Conservation (phyloP, 2,888 invertebrate species). For the Ichneumoninae sp. region DNA sequence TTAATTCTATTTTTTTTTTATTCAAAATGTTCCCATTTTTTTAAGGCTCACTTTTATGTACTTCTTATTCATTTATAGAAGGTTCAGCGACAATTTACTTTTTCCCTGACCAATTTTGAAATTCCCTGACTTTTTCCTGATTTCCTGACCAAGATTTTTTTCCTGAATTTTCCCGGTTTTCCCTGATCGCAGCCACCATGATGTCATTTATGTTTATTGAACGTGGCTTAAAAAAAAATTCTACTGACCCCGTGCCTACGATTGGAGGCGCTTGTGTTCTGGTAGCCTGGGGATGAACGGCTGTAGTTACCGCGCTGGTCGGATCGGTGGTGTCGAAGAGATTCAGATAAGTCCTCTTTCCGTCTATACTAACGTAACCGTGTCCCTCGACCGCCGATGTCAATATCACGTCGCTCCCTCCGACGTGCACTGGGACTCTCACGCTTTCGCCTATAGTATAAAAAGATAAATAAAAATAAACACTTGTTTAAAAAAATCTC, state of each 20-base stretch:
- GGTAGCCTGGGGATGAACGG: conserved; percentile 80
- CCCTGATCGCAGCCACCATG: too few species aligned
- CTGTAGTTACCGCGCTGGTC: conserved; percentile 76
- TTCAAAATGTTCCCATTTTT: too few species aligned
- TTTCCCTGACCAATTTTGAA: too few species aligned
- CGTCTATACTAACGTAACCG: conserved; percentile 96
- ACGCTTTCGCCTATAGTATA: conserved; percentile 76
- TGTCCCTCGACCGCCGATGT: conserved; percentile 91
- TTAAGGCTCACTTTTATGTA: too few species aligned
- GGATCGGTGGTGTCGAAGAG: conserved; percentile 89
- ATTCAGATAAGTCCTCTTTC: conserved; percentile 94
- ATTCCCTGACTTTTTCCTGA: too few species aligned
- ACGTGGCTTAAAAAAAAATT: conserved; percentile 5
- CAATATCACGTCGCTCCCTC: conserved; percentile 89
- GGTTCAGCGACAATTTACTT: too few species aligned
- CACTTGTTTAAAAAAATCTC: background rate
- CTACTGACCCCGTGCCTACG: conserved; percentile 88
- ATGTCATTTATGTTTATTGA: conserved; percentile 12
- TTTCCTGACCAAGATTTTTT: too few species aligned
- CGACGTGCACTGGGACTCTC: conserved; percentile 77
- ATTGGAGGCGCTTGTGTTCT: conserved; percentile 82
- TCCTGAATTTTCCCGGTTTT: too few species aligned
- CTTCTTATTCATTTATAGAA: too few species aligned
- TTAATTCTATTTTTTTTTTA: too few species aligned
- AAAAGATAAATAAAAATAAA: background rate